Evolutionary conservation across 1,140 invertebrate genomes (phyloP), one percentile per base, ranked within the genome.

Genomic region (Drosophila pectinifera): DNA sequence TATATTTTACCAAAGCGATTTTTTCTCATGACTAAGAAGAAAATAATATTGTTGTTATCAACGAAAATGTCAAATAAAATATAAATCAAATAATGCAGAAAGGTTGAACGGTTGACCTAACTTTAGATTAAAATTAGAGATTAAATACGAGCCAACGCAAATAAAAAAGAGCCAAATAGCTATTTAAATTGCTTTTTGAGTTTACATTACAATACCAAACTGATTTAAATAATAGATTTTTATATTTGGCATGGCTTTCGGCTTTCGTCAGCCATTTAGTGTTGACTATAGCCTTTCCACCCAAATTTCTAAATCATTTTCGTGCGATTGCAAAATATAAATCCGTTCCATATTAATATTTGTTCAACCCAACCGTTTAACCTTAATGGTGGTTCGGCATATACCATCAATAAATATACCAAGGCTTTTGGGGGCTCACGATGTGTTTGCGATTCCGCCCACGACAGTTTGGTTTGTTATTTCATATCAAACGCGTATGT

Each of bases 391-490:
- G 11, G 20, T 18, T 14, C 31, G 28, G 20, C 20, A 43, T 43
- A 68, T 51, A 51, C 14, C 28, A 51, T 68, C 64, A 65, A 68
- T 68, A 68, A 53, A 68, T 68, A 63, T 18, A 24, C 18, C 24
- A 24, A 28, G 43, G 41, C 24, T 67, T 54, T 69, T 54, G 62
- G 46, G 38, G 63, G 16, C 34, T 46, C 39, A 54, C 48, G 14
- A 56, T 68, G 67, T 46, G 51, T 70, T 70, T 70, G 67, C 67
- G 8, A 70, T 69, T 70, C 63, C 34, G 34, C 26, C 49, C 41
- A 69, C 63, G 63, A 70, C 63, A 69, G 67, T 69, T 70, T 45
- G 63, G 64, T 68, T 65, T 68, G 64, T 68, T 68, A 36, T 68
- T 64, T 53, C 64, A 48, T 65, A 68, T 67, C 64, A 68, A 42